Evolutionary conservation across 2,888 invertebrate genomes (phyloP), one percentile per base, ranked within the genome.

Genomic region (Noctuana brunneofusca): DNA sequence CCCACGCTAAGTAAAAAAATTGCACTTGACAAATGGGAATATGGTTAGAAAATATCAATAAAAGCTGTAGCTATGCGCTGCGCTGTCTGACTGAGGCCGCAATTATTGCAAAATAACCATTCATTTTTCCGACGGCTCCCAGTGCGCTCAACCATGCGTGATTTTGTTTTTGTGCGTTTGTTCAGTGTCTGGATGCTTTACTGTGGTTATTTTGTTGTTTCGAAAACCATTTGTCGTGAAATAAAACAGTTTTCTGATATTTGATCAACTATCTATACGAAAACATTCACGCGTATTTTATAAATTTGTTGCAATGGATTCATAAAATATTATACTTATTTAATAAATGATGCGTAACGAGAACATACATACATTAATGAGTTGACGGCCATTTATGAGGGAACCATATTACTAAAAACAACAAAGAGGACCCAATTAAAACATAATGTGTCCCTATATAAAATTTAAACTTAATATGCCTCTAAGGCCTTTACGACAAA

Each of bases 151-250:
- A 65, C 83, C 88, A 88, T 84, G 86, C 87, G 86, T 87, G 87
- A 84, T 82, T 85, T 82, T 86, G 84, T 87, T 88, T 89, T 87
- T 87, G 83, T 81, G 79, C 83, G 83, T 86, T 87, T 85, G 86
- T 81, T 85, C 87, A 82, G 77, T 83, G 83, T 86, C 84, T 85
- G 86, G 77, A 74, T 76, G 79, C 78, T 81, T 77, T 75, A 75
- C 79, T 82, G 86, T 75, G 86, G 87, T 87, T 83, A 80, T 84
- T 85, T 78, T 77, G 79, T 81, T 79, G 80, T 82, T 83, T 79
- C 79, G 76, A 79, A 81, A 80, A 78, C 79, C 78, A 83, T 86
- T 82, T 82, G 78, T 73, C 73, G 75, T 76, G 79, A 80, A 80
- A 84, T 84, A 81, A 84, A 83, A 80, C 79, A 80, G 77, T 77